Conservation (phyloP, 2,888 invertebrate genomes). For the Erebia ligea region DNA sequence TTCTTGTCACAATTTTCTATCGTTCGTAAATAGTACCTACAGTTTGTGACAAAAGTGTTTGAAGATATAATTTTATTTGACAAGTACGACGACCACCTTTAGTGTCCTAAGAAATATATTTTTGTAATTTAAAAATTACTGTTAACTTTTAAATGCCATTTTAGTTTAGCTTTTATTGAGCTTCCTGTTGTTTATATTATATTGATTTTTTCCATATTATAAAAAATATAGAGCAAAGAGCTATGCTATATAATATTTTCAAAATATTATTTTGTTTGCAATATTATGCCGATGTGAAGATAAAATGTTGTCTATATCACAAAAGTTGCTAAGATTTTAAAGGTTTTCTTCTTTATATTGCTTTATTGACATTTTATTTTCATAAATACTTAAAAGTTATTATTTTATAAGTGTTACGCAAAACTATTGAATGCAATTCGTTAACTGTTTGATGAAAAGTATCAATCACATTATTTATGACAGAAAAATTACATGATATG, state of each 20-base stretch:
- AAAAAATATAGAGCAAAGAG: slow-evolving; percentile 4
- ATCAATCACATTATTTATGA: not conserved
- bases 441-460: not conserved
- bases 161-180: slow-evolving; percentile 69
- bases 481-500: not conserved
- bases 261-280: too few relatives aligned
- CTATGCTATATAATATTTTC: slow-evolving; percentile 5
- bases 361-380: slow-evolving; percentile 32
- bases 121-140: slow-evolving; percentile 53
- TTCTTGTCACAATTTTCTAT: slow-evolving; percentile 1
- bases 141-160: slow-evolving; percentile 68
- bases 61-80: slow-evolving; percentile 15
- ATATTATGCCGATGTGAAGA: too few relatives aligned
- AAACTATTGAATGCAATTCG: not conserved
- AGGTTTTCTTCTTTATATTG: slow-evolving; percentile 30
- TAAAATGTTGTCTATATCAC: slow-evolving; percentile 17
- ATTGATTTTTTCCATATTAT: slow-evolving; percentile 11
- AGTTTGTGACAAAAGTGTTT: slow-evolving; percentile 21
- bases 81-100: slow-evolving; percentile 22
- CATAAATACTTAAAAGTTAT: not conserved
- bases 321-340: slow-evolving; percentile 34
- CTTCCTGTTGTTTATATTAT: slow-evolving; percentile 53
- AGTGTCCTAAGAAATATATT: slow-evolving; percentile 40
- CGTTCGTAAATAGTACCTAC: slow-evolving; percentile 28
- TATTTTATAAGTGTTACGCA: not conserved